Evolutionary conservation across 2,888 invertebrate genomes (phyloP).

Genomic region (Plebejus anna): DNA sequence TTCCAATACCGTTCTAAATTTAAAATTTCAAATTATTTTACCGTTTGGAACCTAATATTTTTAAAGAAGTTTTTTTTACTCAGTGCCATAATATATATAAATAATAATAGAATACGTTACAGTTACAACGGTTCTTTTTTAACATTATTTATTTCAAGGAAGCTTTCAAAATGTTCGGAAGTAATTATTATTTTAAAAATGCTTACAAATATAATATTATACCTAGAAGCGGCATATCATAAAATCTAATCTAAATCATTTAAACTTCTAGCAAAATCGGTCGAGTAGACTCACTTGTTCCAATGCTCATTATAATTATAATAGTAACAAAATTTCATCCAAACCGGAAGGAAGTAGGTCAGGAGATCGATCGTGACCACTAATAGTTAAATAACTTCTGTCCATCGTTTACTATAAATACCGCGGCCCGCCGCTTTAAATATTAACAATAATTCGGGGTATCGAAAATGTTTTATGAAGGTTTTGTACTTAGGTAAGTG

Average conservation of each 20-base stretch:
- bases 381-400: constrained; percentile 22
- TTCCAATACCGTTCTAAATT: not conserved
- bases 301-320: not conserved
- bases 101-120: no score
- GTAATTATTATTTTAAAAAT: not conserved
- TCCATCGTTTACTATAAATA: constrained; percentile 9
- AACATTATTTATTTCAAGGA: not conserved
- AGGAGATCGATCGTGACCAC: constrained; percentile 24
- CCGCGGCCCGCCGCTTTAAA: not conserved
- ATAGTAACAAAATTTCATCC: constrained; percentile 7
- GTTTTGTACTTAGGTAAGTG: not conserved
- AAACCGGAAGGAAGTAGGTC: constrained; percentile 22
- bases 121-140: no score
- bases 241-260: not conserved
- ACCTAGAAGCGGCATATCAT: not conserved
- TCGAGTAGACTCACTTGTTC: not conserved
- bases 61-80: not conserved
- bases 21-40: not conserved
- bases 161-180: not conserved
- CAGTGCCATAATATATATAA: no score
- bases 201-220: not conserved
- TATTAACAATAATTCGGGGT: not conserved
- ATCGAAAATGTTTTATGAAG: not conserved
- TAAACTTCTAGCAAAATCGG: not conserved
- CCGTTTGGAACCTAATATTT: not conserved